phyloP scores from a whole-genome alignment of 1,140 invertebrate species.

The Cherax destructor region DNA sequence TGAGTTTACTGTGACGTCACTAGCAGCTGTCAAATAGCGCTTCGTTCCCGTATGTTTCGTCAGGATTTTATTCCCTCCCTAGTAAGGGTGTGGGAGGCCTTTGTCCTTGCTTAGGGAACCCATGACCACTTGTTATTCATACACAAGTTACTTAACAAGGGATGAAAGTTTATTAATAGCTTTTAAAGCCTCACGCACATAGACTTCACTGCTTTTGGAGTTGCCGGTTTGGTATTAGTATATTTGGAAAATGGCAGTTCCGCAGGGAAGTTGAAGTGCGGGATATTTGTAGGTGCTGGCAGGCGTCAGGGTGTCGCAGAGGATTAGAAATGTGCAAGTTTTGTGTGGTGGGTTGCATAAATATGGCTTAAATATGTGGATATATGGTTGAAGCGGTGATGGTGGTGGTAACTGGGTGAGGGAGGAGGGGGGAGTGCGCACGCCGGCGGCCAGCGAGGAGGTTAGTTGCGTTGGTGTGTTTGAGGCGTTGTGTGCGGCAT shows the following conservation, averaged over 20 bases:
- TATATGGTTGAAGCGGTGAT: not conserved
- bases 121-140: not conserved
- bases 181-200: constrained; percentile 34
- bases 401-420: not conserved
- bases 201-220: not conserved
- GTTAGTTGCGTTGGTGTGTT: constrained; percentile 41
- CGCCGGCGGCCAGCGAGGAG: constrained; percentile 45
- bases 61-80: not conserved
- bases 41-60: not conserved
- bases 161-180: constrained; percentile 44
- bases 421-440: constrained; percentile 23
- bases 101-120: not conserved
- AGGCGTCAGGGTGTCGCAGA: not conserved
- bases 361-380: not conserved
- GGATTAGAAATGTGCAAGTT: not conserved
- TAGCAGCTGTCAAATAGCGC: constrained; percentile 17
- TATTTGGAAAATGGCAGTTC: not conserved
- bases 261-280: not conserved
- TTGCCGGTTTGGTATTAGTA: constrained; percentile 8
- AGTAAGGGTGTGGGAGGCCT: not conserved
- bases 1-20: constrained; percentile 4
- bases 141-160: constrained; percentile 10
- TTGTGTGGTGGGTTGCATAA: not conserved
- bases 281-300: not conserved
- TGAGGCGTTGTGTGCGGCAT: not conserved